These are phyloP conservation scores for Sylvicola cinctus DNA, from an alignment of 2,888 invertebrate species.

Conservation along the genomic window DNA sequence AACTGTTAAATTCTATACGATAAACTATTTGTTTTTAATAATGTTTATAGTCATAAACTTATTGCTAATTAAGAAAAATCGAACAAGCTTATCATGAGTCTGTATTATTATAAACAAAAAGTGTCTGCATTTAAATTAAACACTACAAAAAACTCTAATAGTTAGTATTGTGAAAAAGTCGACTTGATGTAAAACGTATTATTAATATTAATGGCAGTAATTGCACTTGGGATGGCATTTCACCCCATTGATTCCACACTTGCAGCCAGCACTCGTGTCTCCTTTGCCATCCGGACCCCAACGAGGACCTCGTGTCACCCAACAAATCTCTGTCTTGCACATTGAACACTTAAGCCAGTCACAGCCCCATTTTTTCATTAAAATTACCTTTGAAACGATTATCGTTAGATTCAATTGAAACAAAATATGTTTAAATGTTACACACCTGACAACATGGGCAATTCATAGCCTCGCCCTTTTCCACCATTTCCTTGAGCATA, in stretches of 20 bases:
- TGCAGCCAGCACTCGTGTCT: constrained; percentile 12
- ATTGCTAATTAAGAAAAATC: no score
- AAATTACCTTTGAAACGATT: constrained; percentile 23
- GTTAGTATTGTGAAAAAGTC: no score
- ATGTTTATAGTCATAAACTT: no score
- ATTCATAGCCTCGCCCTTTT: constrained; percentile 63
- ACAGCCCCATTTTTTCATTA: constrained; percentile 86
- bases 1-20: no score
- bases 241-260: constrained; percentile 11
- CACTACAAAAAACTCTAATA: no score
- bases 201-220: constrained; percentile 11
- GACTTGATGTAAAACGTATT: neutral
- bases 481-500: constrained; percentile 63
- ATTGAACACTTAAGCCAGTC: constrained; percentile 83
- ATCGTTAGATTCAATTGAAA: neutral
- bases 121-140: no score
- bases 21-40: no score
- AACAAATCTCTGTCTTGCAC: constrained; percentile 86
- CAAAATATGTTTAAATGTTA: neutral
- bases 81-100: no score
- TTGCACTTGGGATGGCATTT: constrained; percentile 13
- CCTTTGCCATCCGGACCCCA: constrained; percentile 13
- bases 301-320: constrained; percentile 57
- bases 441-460: constrained; percentile 66
- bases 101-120: no score